Conservation (phyloP, 1,140 invertebrate genomes). For the Propsilocerus akamusi region DNA sequence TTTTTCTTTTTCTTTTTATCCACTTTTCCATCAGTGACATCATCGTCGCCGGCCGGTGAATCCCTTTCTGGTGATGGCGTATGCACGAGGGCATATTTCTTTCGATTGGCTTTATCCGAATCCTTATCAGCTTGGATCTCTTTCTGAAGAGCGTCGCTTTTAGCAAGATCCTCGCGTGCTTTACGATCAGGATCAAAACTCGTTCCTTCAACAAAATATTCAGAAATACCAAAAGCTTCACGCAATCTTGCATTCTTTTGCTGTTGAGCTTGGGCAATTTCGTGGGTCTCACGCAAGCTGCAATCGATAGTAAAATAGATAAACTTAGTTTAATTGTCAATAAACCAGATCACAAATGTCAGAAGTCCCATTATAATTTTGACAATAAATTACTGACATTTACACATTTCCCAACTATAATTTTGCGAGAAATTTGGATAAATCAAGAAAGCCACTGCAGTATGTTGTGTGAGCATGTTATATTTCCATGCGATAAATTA, state of each 20-base stretch:
- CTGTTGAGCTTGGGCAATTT: slow-evolving; percentile 88
- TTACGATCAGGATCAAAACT: slow-evolving; percentile 76
- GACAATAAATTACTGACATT: too few relatives aligned
- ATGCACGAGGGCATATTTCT: slow-evolving; percentile 40
- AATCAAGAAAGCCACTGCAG: too few relatives aligned
- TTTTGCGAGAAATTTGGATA: too few relatives aligned
- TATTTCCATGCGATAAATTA: too few relatives aligned
- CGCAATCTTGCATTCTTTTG: slow-evolving; percentile 85
- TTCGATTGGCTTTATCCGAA: slow-evolving; percentile 27
- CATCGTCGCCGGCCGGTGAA: slow-evolving; percentile 18
- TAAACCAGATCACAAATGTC: too few relatives aligned
- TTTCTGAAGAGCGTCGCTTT: slow-evolving; percentile 30
- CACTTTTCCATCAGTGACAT: slow-evolving; percentile 14
- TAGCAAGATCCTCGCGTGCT: slow-evolving; percentile 53
- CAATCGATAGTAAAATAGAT: slow-evolving; percentile 15
- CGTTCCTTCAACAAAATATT: slow-evolving; percentile 83
- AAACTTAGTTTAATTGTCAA: background rate
- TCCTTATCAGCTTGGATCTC: slow-evolving; percentile 32
- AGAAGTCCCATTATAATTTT: too few relatives aligned
- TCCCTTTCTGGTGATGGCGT: slow-evolving; percentile 31
- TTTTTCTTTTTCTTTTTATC: slow-evolving; percentile 8
- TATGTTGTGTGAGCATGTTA: too few relatives aligned
- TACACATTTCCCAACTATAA: too few relatives aligned
- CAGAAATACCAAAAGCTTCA: slow-evolving; percentile 87
- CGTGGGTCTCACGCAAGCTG: slow-evolving; percentile 86